phyloP scores from a whole-genome alignment of 2,888 invertebrate species.

The Drosophila kokeensis region DNA sequence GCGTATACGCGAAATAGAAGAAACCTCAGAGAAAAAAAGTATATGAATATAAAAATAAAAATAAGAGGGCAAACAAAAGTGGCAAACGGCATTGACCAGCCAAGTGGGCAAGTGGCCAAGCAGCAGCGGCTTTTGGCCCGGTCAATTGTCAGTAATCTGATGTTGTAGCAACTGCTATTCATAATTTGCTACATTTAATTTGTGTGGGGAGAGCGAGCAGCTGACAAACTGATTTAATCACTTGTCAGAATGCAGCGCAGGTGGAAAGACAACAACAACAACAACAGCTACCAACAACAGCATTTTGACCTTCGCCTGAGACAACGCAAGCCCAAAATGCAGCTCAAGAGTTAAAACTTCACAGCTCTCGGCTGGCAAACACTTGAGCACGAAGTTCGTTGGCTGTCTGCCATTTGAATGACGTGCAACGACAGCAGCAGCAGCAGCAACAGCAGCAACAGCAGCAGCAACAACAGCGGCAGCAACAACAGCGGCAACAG shows the following conservation, averaged over 20 bases:
- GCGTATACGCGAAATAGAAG: conserved; percentile 33
- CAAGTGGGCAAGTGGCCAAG: conserved; percentile 52
- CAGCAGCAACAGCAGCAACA: conserved; percentile 26
- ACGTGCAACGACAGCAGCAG: conserved; percentile 69
- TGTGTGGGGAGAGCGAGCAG: conserved; percentile 14
- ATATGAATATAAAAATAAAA: neutral
- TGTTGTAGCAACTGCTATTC: conserved; percentile 36
- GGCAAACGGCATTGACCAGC: conserved; percentile 75
- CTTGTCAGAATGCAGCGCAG: conserved; percentile 67
- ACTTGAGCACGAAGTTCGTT: conserved; percentile 78
- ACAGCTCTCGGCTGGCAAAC: conserved; percentile 51
- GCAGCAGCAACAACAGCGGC: no score
- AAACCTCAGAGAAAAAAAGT: conserved; percentile 17
- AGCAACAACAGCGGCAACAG: conserved; percentile 25
- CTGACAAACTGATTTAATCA: conserved; percentile 57
- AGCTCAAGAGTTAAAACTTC: conserved; percentile 51
- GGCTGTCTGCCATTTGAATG: conserved; percentile 81
- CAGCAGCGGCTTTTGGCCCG: conserved; percentile 24
- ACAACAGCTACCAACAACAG: conserved; percentile 40
- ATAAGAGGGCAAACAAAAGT: conserved; percentile 43
- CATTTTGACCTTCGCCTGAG: conserved; percentile 74
- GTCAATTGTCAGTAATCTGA: conserved; percentile 38
- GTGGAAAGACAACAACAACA: conserved; percentile 46
- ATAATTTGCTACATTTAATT: conserved; percentile 64
- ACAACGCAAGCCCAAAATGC: conserved; percentile 46